Evolutionary conservation across 2,113 vertebrate species (phyloP).

Genomic region (Phoxinus phoxinus): DNA sequence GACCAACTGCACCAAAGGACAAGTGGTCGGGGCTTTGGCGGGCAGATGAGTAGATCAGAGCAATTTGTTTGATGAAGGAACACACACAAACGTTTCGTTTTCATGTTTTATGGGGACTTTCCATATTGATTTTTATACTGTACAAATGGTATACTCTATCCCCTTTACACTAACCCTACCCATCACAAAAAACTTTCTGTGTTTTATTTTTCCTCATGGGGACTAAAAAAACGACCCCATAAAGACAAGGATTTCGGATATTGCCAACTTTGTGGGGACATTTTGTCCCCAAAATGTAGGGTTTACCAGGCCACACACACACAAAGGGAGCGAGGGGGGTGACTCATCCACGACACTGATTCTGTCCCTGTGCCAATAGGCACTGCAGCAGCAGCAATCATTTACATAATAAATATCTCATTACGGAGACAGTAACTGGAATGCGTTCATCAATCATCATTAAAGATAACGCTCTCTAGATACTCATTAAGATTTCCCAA

Average conservation of each 20-base stretch:
- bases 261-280: too few species aligned
- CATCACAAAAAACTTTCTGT: too few species aligned
- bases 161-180: too few species aligned
- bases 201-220: too few species aligned
- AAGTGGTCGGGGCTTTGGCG: slow-evolving; percentile 25
- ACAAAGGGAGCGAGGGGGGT: slow-evolving; percentile 59
- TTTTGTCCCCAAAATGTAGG: too few species aligned
- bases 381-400: slow-evolving; percentile 60
- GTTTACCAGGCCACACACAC: neutral
- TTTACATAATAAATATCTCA: slow-evolving; percentile 64
- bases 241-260: too few species aligned
- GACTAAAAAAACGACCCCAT: too few species aligned
- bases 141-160: too few species aligned
- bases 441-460: slow-evolving; percentile 11
- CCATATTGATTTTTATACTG: too few species aligned
- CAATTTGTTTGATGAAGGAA: slow-evolving; percentile 66
- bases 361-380: slow-evolving; percentile 70
- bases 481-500: slow-evolving; percentile 35
- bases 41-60: slow-evolving; percentile 63
- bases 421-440: slow-evolving; percentile 9
- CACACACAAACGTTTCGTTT: neutral
- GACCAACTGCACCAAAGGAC: slow-evolving; percentile 8
- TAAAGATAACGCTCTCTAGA: neutral
- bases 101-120: too few species aligned
- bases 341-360: slow-evolving; percentile 69